Evolutionary conservation across 2,113 vertebrate species (phyloP).

Genomic region (Coracopsis vasa): DNA sequence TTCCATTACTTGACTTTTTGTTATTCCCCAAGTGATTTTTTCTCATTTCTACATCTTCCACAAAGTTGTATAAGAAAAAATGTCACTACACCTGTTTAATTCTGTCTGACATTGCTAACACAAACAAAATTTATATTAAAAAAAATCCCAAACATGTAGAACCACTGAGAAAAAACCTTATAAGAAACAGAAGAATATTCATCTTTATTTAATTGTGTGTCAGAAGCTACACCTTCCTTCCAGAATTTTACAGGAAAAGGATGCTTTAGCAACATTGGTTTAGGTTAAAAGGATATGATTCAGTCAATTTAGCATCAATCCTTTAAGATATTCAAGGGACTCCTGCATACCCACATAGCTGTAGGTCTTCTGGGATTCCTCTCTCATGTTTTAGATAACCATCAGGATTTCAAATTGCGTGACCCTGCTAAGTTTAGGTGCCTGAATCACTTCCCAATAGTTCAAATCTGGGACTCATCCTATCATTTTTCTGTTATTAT

Average conservation of each 20-base stretch:
- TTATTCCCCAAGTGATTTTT: neutral
- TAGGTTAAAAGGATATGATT: neutral
- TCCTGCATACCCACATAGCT: neutral
- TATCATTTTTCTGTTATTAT: neutral
- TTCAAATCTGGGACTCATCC: neutral
- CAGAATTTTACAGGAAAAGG: neutral
- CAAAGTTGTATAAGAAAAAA: neutral
- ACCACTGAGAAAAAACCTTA: neutral
- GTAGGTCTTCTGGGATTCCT: neutral
- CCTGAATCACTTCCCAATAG: neutral
- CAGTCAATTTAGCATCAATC: neutral
- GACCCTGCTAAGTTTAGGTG: neutral
- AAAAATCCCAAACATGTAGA: neutral
- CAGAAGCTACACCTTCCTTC: neutral
- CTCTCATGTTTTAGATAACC: neutral
- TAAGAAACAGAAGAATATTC: neutral
- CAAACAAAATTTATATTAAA: neutral
- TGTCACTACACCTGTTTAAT: neutral
- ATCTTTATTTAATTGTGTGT: neutral
- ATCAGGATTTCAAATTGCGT: neutral
- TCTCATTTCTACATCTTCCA: neutral
- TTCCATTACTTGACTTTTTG: neutral
- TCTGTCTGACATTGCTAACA: neutral
- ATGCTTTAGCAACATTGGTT: neutral
- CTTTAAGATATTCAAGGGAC: neutral